Percentiles rank a stretch among this genome's conserved stretches.
These are phyloP conservation scores for Melanotaenia nigrans DNA, from an alignment of 2,797 vertebrate species.

Conservation along the genomic window DNA sequence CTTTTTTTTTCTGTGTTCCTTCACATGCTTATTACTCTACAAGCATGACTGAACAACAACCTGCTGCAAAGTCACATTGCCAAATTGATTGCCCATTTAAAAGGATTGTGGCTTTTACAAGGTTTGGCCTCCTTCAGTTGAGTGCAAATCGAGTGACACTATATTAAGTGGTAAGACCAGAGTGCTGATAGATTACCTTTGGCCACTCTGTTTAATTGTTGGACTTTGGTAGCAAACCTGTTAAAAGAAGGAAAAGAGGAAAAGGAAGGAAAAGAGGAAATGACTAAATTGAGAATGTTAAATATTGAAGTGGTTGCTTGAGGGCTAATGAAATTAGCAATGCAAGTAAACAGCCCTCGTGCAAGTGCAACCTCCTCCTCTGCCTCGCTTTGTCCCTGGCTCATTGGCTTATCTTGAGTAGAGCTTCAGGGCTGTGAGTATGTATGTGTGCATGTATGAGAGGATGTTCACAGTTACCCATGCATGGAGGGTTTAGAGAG, in stretches of 20 bases:
- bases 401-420: conserved; percentile 72
- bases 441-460: conserved; percentile 11
- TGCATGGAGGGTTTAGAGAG: conserved; percentile 60
- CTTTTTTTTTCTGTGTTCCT: conserved; percentile 13
- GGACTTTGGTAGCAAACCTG: conserved; percentile 70
- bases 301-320: conserved; percentile 83
- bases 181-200: conserved; percentile 76
- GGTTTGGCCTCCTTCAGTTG: conserved; percentile 66
- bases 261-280: not conserved
- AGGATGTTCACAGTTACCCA: conserved; percentile 57
- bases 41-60: conserved; percentile 43
- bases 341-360: conserved; percentile 81
- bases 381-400: conserved; percentile 59
- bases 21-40: conserved; percentile 27
- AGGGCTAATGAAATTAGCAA: conserved; percentile 86
- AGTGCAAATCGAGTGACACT: conserved; percentile 73
- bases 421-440: conserved; percentile 64
- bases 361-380: conserved; percentile 66
- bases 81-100: conserved; percentile 79
- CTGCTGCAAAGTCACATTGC: conserved; percentile 76
- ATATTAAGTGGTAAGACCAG: conserved; percentile 73
- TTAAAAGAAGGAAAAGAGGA: conserved; percentile 48
- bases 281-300: conserved; percentile 82
- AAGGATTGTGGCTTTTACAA: conserved; percentile 77
- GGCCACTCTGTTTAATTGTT: conserved; percentile 79